Evolutionary conservation across 2,888 invertebrate species (phyloP), one percentile per base, ranked within the genome.

Genomic region (Scaptomyza parva): DNA sequence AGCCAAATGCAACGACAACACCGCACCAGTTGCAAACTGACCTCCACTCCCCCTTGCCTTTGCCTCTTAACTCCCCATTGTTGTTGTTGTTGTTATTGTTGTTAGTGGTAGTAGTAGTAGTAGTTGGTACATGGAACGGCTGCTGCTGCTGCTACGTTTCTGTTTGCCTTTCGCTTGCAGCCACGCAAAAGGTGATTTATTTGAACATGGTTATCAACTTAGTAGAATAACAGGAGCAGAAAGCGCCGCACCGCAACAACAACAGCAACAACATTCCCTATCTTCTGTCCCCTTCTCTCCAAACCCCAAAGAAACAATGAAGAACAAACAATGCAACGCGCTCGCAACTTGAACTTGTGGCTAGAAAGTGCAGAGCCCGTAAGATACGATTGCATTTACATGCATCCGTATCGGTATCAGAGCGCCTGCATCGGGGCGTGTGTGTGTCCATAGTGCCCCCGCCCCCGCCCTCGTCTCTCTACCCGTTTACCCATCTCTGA

Each of bases 161-260:
- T 81, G 67, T 67, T 70, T 69, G 80, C 84, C 82, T 86, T 82
- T 89, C 82, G 86, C 76, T 80, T 83, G 86, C 78, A 81, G 88
- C 84, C 84, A 86, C 89, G 85, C 80, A 88, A 88, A 89, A 89
- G 89, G 90, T 90, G 90, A 89, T 89, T 89, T 89, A 90, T 89
- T 90, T 90, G 88, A 89, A 90, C 89, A 90, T 89, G 90, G 89
- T 89, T 89, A 90, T 89, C 90, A 90, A 90, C 90, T 89, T 89
- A 90, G 89, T 88, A 88, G 84, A 85, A 88, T 85, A 85, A 89
- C 89, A 86, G 89, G 88, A 86, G 89, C 88, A 88, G 88, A 84
- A 86, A 86, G 88, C 86, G 87, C 83, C 81, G 86, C 86, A 76
- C 86, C 48, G 74, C 70, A 61, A 58, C 70, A 71, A 17, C 69